Base-by-base conservation (phyloP, 2,797 vertebrate species). In the Salarias fasciatus region DNA sequence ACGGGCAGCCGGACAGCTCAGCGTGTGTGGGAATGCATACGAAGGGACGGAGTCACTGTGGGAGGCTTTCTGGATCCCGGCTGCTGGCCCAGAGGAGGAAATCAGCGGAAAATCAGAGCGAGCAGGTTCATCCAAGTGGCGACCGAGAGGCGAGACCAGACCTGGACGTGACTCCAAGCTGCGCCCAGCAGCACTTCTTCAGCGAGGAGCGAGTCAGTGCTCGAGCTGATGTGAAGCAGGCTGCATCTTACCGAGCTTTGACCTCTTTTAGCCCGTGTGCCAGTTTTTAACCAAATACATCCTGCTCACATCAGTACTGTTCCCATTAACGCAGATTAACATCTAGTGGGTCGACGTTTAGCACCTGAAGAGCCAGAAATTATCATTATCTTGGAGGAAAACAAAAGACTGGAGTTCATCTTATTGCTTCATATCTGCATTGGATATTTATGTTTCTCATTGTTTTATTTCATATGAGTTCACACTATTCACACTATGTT, bases 81-180 rank as follows among this genome's bases (percentile, higher is more conserved):
- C 1, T 50, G 46, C 43, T 59, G 33, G 33, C 18, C 11, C 45
- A 81, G 37, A 36, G 49, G 5, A 36, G 49, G 5, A 71, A 82
- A 62, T 63, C n/a, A 76, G 47, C 63, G 68, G 75, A 69, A 68
- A 45, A 60, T 36, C 6, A 8, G 13, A 44, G 51, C 55, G 42
- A 80, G 51, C 54, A 61, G 40, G 83, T 82, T 87, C 69, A 80
- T 82, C 80, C 80, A 80, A 79, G 54, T 62, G 74, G 66, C 67
- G 70, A 44, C 41, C 6, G 31, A 64, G 43, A 29, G 53, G 24
- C 14, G 35, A 38, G 63, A 71, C 71, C 76, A 72, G 80, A 38
- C 35, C 41, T 68, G 43, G 51, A 53, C 59, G 57, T 15, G 69
- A 66, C 41, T 53, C 30, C 51, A 8, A 44, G 63, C 30, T 45